phyloP scores from a whole-genome alignment of 2,113 vertebrate genomes.

The Herpetotheres cachinnans region DNA sequence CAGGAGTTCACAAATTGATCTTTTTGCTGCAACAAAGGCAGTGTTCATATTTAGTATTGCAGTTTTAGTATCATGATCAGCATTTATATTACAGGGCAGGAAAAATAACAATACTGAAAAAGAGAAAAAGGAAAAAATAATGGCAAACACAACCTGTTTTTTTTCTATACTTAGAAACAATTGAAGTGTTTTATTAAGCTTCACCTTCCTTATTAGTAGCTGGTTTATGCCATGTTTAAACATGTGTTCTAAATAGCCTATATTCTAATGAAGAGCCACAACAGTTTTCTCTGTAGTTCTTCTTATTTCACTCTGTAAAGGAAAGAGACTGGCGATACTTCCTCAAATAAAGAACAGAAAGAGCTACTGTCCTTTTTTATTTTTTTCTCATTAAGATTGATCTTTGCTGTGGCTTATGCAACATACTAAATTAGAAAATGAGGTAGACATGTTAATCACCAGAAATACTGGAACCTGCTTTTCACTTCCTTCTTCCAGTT shows the following conservation, averaged over 20 bases:
- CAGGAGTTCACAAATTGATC: neutral
- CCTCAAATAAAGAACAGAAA: neutral
- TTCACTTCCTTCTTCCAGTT: neutral
- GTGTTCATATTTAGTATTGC: neutral
- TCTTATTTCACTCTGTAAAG: neutral
- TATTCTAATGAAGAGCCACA: neutral
- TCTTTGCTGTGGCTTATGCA: neutral
- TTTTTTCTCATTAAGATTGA: neutral
- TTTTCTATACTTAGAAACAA: neutral
- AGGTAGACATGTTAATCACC: neutral
- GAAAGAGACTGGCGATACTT: neutral
- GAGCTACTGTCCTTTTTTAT: neutral
- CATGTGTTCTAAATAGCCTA: neutral
- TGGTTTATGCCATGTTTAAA: neutral
- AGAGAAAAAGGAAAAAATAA: neutral
- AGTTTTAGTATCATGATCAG: neutral
- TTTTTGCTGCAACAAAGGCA: neutral
- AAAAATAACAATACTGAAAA: neutral
- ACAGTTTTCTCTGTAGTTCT: neutral
- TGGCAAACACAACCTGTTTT: fast-evolving
- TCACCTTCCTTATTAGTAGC: neutral
- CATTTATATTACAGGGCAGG: neutral
- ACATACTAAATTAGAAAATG: neutral
- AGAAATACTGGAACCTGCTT: neutral
- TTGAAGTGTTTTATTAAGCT: neutral